Evolutionary conservation across 2,888 invertebrate species (phyloP), one percentile per base, ranked within the genome.

Genomic region (Nomada ferruginata): DNA sequence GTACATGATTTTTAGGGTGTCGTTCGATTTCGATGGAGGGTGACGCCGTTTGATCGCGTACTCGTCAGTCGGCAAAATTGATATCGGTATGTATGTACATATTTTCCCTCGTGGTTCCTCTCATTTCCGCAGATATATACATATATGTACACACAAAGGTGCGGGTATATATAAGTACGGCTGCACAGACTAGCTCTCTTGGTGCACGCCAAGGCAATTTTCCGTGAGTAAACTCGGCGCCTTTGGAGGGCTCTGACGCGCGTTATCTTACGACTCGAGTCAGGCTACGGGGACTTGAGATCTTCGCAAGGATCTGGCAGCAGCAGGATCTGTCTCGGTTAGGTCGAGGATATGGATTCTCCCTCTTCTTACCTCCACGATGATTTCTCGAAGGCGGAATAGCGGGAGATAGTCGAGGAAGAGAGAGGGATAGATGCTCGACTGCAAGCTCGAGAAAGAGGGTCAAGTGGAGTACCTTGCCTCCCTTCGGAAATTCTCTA

Each of bases 191-290:
- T 2, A 36, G n/a, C 18, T 65, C 57, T 53, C n/a, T 59, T 23
- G 60, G 42, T 68, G 63, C 61, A 69, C 70, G 80, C 73, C 82
- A 72, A 83, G 79, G 80, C 86, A 86, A 87, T 89, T 89, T 88
- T 90, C 86, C 79, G 66, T 68, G 87, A 87, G 87, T 84, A 87
- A 87, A 89, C 79, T 81, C 85, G 60, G 61, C 79, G 65, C 79
- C 79, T 85, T 83, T 85, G 73, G 79, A 83, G 87, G 36, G 44
- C 57, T 77, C 78, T 60, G 85, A 79, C 76, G 78, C 79, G 76
- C 81, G 84, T 89, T 89, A 85, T 89, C 85, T 87, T 78, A 74
- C 83, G 72, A 83, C 66, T 63, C 29, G 66, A 71, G 65, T 70
- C 65, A 26, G 76, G 59, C 26, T 60, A 36, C 57, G 44, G 64